A percentile compares a stretch with the other conserved stretches of the same genome.
phyloP scores from a whole-genome alignment of 1,140 invertebrate genomes.

The Holotrichia oblita region DNA sequence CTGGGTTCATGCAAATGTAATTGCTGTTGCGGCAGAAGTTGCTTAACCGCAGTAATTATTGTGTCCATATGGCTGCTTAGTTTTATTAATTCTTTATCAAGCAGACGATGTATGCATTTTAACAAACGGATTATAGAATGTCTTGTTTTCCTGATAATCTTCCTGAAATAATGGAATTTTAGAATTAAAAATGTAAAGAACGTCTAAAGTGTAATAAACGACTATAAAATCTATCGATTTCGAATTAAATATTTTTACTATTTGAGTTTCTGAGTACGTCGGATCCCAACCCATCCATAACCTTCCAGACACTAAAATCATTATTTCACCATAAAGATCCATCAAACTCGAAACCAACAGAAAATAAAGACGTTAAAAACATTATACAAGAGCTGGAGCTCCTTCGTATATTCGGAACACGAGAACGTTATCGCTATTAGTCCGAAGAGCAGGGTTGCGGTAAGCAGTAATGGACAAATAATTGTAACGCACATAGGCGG shows the following conservation, averaged over 20 bases:
- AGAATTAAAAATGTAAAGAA: too few relatives aligned
- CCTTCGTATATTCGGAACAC: neutral
- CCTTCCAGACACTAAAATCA: neutral
- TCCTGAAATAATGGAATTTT: too few relatives aligned
- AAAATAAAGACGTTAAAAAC: conserved; percentile 27
- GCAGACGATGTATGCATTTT: too few relatives aligned
- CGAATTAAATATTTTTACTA: neutral
- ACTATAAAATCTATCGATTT: neutral
- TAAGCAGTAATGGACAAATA: conserved; percentile 33
- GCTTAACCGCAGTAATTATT: neutral
- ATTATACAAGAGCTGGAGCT: neutral
- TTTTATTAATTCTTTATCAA: neutral
- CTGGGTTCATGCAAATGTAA: neutral
- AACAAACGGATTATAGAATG: too few relatives aligned
- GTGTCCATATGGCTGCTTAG: neutral
- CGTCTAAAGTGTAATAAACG: too few relatives aligned
- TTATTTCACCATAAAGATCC: conserved; percentile 28
- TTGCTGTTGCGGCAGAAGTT: neutral
- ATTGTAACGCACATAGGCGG: conserved; percentile 19
- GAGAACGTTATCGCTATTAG: neutral
- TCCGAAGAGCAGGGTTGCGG: neutral
- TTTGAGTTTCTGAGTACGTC: neutral
- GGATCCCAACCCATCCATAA: neutral
- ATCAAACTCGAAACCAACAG: neutral
- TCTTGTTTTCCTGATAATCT: too few relatives aligned